Evolutionary conservation across 2,797 vertebrate species (phyloP), one percentile per base, ranked within the genome.

Genomic region (Liparis tanakae): DNA sequence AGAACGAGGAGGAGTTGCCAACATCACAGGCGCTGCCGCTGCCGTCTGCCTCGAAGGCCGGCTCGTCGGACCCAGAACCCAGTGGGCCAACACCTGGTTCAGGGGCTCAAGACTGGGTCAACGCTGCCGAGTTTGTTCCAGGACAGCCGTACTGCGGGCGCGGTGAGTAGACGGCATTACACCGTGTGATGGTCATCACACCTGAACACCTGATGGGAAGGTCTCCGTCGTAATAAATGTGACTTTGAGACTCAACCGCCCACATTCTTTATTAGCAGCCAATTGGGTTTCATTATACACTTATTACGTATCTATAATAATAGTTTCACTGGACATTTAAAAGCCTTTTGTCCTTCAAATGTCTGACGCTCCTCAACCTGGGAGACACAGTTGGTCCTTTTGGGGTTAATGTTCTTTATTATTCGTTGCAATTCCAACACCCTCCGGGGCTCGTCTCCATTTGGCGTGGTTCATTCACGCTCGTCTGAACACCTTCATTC

Each of bases 121-220:
- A 98, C 67, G 98, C 98, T 20, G 95, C 97, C 0, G 98, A 99
- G 91, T 99, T 99, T 87, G 95, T 99, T 66, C 98, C 98, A 53
- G 98, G 98, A 79, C 97, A 99, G 91, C 98, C 98, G 1, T 99
- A 99, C 93, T 98, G 96, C 79, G 97, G 98, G 80, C 95, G 97
- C 74, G 96, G 98, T 99, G 65, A 88, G 78, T 22, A 1, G 56
- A 4, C 37, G 2, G 18, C 48, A 1, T n/a, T 20, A 9, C 22
- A 25, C 8, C 3, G 20, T 30, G 14, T 33, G 10, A 46, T 33
- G 53, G 15, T 50, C 5, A 15, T 25, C 1, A 12, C 1, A 14
- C 17, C 14, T 20, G 2, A 25, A 30, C 22, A 54, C 13, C 30
- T 15, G 2, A 55, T 55, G 13, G 25, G 12, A 33, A 15, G 20